Conservation (phyloP, 2,113 vertebrate genomes). For the Ramphastos sulfuratus region DNA sequence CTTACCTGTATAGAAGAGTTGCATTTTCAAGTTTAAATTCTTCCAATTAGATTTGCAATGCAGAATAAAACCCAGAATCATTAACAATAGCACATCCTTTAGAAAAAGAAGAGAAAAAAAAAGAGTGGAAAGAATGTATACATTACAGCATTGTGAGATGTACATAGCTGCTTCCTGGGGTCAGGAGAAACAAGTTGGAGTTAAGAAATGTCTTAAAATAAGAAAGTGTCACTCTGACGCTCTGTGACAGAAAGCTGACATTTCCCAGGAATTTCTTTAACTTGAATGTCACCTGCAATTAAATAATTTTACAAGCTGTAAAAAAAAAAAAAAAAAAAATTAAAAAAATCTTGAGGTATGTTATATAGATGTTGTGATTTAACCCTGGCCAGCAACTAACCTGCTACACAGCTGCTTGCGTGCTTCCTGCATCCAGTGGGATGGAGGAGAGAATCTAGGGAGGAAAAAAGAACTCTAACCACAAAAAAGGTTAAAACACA, state of each 20-base stretch:
- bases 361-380: not conserved
- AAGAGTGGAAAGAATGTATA: not conserved
- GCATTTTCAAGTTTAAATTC: not conserved
- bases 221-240: not conserved
- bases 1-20: not conserved
- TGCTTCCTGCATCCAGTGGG: not conserved
- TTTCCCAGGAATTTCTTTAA: not conserved
- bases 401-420: not conserved
- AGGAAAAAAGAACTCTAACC: too few relatives aligned
- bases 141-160: not conserved
- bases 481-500: not conserved
- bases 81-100: not conserved
- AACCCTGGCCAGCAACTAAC: not conserved
- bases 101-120: not conserved
- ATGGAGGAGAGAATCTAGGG: not conserved
- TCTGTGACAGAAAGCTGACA: not conserved
- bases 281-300: not conserved
- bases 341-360: not conserved
- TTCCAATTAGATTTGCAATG: not conserved
- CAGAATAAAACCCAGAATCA: not conserved
- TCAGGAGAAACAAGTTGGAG: not conserved
- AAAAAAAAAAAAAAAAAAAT: not conserved
- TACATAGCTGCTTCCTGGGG: not conserved
- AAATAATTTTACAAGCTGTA: not conserved
- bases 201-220: not conserved